Conservation (phyloP, 30 jellyfish, hydroid and myxozoan genomes). For the Catostylus mosaicus region DNA sequence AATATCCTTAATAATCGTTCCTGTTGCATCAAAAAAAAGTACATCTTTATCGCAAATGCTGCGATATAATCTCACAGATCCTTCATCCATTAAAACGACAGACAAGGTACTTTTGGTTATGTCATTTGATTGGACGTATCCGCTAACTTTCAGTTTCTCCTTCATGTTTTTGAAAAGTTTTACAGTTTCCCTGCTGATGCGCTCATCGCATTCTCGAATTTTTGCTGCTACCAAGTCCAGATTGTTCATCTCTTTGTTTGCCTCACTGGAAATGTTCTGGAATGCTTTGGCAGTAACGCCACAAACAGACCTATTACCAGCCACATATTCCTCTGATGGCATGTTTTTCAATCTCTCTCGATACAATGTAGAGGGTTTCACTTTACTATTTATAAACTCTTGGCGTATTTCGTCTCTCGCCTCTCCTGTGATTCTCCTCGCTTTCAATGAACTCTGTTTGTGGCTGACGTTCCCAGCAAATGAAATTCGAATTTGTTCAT, state of each 20-base stretch:
- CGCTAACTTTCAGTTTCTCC: too few species aligned
- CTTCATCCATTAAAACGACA: too few species aligned
- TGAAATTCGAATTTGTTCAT: too few species aligned
- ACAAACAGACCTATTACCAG: conserved; percentile 13
- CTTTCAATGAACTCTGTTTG: background rate
- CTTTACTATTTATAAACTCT: background rate
- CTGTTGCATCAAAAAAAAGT: too few species aligned
- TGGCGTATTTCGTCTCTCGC: background rate
- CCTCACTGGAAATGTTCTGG: background rate
- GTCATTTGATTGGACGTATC: too few species aligned
- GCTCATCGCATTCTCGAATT: background rate
- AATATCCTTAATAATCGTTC: too few species aligned
- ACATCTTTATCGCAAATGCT: too few species aligned
- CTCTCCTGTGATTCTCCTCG: background rate
- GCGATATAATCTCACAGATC: too few species aligned
- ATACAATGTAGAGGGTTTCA: background rate
- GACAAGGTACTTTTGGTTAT: too few species aligned
- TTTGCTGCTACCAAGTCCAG: background rate
- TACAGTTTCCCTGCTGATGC: background rate
- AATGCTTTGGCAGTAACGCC: conserved; percentile 4
- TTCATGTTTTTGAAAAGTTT: background rate
- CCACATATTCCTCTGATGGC: background rate
- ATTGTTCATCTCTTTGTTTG: background rate
- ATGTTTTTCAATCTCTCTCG: conserved; percentile 1
- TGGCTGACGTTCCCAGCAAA: conserved; percentile 4